Base-by-base conservation (phyloP, 2,113 vertebrate genomes). In the Grus americana region DNA sequence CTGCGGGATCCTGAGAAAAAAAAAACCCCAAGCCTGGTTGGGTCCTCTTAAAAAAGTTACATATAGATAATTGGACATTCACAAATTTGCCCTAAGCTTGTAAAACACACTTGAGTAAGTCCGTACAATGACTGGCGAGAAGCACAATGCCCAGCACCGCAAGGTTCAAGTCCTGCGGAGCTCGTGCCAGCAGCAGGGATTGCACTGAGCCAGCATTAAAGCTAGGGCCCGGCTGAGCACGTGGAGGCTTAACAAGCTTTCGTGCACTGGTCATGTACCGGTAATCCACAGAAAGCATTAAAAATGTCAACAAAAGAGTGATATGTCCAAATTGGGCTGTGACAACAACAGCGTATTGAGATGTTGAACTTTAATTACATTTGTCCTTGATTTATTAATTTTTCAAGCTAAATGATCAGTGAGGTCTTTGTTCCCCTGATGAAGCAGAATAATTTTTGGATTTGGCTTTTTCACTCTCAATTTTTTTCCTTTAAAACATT, bases 141-240 rank as follows among this genome's bases (percentile, higher is more conserved):
- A 88, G 54, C 19, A 89, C 89, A 95, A 86, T 75, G 90, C 65
- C 47, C 78, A 89, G 89, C 66, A 55, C 70, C 12, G 79, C 47
- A 46, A 93, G 58, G 88, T 52, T 92, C 75, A 87, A 58, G 79
- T 63, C 87, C 79, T 0, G 3, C 40, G 38, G 91, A 83, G 59
- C 42, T 58, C 44, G 90, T 96, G 92, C 96, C 95, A 96, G 66
- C 92, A 95, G 92, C 65, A 47, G 84, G 90, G 90, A 94, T 92
- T 83, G 92, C 95, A 80, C 63, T 24, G 65, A 92, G 82, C 83
- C 83, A 79, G 88, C 84, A 66, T 29, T 79, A 80, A 58, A 70
- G n/a, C 63, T 12, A 55, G 68, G 79, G 95, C 88, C 82, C 55
- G 59, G 79, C 55, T 83, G 88, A 95, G 94, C 95, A 96, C 79